Conservation (phyloP, 2,113 vertebrate genomes). For the Tupaia tana region DNA sequence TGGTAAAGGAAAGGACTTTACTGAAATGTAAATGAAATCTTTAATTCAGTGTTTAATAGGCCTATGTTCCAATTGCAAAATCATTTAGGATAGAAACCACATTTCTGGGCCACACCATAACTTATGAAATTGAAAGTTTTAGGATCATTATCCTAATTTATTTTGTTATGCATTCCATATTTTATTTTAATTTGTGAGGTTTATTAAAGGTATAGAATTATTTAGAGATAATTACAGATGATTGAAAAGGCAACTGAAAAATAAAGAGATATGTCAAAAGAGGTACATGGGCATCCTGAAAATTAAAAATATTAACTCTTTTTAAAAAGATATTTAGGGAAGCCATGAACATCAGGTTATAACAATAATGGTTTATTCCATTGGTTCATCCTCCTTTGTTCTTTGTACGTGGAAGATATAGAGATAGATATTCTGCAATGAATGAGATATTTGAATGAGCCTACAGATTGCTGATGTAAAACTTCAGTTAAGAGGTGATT, state of each 20-base stretch:
- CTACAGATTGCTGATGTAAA: neutral
- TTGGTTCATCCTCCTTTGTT: neutral
- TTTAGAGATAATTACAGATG: neutral
- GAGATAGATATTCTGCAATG: neutral
- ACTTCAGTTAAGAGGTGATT: conserved; percentile 39
- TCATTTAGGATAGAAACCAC: neutral
- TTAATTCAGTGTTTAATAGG: neutral
- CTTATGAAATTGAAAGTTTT: neutral
- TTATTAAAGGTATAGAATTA: conserved; percentile 7
- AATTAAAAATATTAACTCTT: conserved; percentile 3
- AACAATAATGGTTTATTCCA: neutral
- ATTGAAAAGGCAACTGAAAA: neutral
- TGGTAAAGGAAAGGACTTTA: neutral
- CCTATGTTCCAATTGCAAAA: neutral
- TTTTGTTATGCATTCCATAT: neutral
- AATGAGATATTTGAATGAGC: conserved; percentile 9
- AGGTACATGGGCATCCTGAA: neutral
- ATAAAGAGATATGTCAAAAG: neutral
- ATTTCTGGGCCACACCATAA: neutral
- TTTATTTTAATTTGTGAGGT: neutral
- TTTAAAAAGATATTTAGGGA: conserved; percentile 46
- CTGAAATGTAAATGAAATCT: neutral
- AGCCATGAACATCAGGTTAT: neutral
- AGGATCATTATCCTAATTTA: neutral
- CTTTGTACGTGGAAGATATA: neutral